Conservation (phyloP, 2,888 invertebrate species). For the Hirtodrosophila histrioides region DNA sequence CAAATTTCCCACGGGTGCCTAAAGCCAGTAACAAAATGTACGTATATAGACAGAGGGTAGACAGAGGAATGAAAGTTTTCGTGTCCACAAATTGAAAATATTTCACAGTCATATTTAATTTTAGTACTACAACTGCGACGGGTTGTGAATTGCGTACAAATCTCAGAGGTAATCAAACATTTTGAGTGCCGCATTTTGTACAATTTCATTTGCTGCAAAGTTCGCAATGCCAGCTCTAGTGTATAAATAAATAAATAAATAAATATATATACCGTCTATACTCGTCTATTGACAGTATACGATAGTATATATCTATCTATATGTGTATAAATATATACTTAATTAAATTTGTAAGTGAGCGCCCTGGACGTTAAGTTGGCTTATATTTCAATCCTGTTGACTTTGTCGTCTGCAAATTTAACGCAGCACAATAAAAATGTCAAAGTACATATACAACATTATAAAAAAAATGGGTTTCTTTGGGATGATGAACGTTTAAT, state of each 20-base stretch:
- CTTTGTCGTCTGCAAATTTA: slow-evolving; percentile 52
- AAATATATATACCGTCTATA: background rate
- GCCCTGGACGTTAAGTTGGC: slow-evolving; percentile 31
- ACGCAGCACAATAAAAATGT: slow-evolving; percentile 64
- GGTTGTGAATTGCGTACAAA: slow-evolving; percentile 24
- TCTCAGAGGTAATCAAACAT: slow-evolving; percentile 75
- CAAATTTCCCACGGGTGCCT: slow-evolving; percentile 73
- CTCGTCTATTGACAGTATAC: no score
- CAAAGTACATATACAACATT: slow-evolving; percentile 30
- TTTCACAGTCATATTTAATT: slow-evolving; percentile 79
- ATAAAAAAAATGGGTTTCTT: background rate
- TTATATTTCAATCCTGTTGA: slow-evolving; percentile 60
- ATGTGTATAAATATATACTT: slow-evolving; percentile 34
- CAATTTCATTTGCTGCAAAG: slow-evolving; percentile 39
- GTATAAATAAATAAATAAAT: background rate
- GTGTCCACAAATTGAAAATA: slow-evolving; percentile 81
- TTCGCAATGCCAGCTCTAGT: background rate
- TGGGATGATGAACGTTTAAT: no score
- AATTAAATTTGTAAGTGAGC: slow-evolving; percentile 66
- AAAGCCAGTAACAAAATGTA: slow-evolving; percentile 49
- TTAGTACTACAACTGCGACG: slow-evolving; percentile 35
- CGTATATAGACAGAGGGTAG: slow-evolving; percentile 1
- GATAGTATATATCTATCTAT: background rate
- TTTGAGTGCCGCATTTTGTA: slow-evolving; percentile 37
- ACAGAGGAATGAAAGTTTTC: slow-evolving; percentile 49